Evolutionary conservation across 2,888 invertebrate species (phyloP), one percentile per base, ranked within the genome.

Genomic region (Heliconius hortense): DNA sequence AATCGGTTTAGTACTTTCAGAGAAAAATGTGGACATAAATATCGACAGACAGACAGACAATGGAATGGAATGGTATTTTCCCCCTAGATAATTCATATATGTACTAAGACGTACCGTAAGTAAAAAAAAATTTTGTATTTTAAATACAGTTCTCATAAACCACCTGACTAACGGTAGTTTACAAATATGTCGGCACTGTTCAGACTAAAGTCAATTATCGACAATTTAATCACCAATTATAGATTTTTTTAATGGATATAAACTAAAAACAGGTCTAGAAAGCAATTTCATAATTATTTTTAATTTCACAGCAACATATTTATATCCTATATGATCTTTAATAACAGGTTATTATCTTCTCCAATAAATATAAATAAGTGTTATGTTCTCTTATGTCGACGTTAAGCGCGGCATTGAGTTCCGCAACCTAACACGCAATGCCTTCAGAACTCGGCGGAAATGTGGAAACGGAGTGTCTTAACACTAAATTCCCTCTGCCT

Each of bases 201-300:
- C 31, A 13, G 1, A 53, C 31, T 35, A 11, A 13, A n/a, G 28
- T 53, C 31, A 68, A 53, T 53, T 53, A 68, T 53, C 53, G 53
- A 53, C 68, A n/a, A 68, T 68, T 31, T 53, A 31, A 68, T 68
- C 21, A 53, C 31, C 68, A 11, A 53, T 53, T n/a, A 53, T 53
- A 53, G n/a, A 68, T 31, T 53, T 53, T 68, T 11, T 53, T 68
- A 31, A 31, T 31, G 28, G 31, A 53, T 31, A 53, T 68, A 31
- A 31, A 53, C 13, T 7, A 68, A 53, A 67, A 68, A 53, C 53
- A 53, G 31, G 68, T 68, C 68, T 68, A 68, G 39, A 67, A 43
- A 53, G 53, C 35, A n/a, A 64, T 64, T 21, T 53, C 7, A n/a
- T 31, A 53, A 68, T 31, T 28, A 53, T 53, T 68, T 31, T 53